phyloP scores from a whole-genome alignment of 2,888 invertebrate species.

The Agrochola circellaris region DNA sequence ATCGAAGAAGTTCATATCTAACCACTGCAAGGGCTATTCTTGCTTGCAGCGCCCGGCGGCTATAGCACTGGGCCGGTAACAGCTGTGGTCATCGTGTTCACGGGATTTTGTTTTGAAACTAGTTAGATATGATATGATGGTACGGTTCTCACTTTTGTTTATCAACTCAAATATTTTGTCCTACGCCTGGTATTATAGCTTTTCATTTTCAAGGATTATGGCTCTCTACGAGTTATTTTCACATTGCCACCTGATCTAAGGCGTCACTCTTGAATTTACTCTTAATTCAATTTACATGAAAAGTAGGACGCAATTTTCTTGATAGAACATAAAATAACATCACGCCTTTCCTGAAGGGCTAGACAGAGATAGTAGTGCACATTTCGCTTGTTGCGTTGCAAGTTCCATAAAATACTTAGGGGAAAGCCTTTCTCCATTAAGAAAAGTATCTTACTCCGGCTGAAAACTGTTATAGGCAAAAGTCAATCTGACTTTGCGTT shows the following conservation, averaged over 20 bases:
- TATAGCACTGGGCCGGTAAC: too few species aligned
- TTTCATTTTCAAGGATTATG: slow-evolving; percentile 8
- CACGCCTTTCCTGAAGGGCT: fast-evolving
- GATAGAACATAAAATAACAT: background rate
- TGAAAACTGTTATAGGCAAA: background rate
- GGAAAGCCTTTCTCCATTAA: background rate
- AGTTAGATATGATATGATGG: too few species aligned
- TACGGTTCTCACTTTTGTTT: background rate
- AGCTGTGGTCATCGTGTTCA: too few species aligned
- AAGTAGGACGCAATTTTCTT: slow-evolving; percentile 38
- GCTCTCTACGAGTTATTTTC: slow-evolving; percentile 10
- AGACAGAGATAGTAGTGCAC: background rate
- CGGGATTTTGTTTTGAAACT: too few species aligned
- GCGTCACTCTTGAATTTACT: slow-evolving; percentile 16
- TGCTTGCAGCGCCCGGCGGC: too few species aligned
- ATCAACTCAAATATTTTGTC: background rate
- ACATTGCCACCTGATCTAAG: slow-evolving; percentile 43
- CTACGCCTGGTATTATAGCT: background rate
- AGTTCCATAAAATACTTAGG: background rate
- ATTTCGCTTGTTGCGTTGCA: background rate
- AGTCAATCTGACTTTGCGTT: too few species aligned
- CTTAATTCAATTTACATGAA: slow-evolving; percentile 33
- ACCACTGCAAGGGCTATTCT: too few species aligned
- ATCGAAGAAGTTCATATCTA: too few species aligned
- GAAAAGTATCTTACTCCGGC: background rate